Percentiles rank a stretch among this genome's conserved stretches.
phyloP scores from a whole-genome alignment of 2,888 invertebrate species.

The Drosophila limbata region DNA sequence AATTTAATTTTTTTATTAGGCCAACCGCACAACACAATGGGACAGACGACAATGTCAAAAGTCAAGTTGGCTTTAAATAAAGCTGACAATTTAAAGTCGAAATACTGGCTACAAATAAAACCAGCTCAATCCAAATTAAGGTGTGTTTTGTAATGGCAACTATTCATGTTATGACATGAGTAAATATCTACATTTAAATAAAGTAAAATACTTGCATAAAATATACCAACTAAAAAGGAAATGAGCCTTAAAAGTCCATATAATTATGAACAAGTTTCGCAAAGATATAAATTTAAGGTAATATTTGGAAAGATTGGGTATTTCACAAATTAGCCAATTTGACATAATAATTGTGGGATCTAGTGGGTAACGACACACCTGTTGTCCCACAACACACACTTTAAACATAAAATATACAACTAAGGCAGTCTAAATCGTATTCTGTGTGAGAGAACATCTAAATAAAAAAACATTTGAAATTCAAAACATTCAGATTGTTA shows the following conservation, averaged over 20 bases:
- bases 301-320: not conserved
- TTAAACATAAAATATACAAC: no score
- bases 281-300: not conserved
- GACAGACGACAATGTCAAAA: conserved; percentile 9
- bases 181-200: not conserved
- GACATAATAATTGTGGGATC: no score
- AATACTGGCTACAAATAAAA: conserved; percentile 3
- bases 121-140: not conserved
- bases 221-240: not conserved
- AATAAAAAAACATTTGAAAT: no score
- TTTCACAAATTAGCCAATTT: not conserved
- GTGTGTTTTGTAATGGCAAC: conserved; percentile 4
- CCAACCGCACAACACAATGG: conserved; percentile 56
- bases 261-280: not conserved
- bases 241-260: not conserved
- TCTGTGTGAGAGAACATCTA: no score
- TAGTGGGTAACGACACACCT: no score
- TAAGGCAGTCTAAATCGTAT: no score
- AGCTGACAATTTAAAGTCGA: conserved; percentile 20
- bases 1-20: conserved; percentile 77
- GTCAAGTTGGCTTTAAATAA: conserved; percentile 36
- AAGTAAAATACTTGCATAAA: not conserved
- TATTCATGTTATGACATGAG: not conserved
- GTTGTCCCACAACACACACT: no score
- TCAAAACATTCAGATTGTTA: no score